Percentiles rank a stretch among this genome's conserved stretches.
Conservation (phyloP, 2,113 vertebrate genomes). For the Philantomba maxwellii region DNA sequence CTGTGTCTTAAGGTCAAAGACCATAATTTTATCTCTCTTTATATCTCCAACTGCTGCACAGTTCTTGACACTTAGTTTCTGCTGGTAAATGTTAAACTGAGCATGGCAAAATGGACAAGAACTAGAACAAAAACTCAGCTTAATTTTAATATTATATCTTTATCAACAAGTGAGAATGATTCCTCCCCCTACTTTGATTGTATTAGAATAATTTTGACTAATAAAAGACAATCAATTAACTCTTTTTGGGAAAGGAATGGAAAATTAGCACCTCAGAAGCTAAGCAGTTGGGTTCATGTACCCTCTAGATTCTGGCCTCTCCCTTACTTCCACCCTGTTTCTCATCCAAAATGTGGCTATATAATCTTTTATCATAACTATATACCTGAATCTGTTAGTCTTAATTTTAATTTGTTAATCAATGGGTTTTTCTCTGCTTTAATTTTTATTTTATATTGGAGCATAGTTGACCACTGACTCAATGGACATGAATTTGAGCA, state of each 20-base stretch:
- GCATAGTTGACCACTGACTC: not conserved
- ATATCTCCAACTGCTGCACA: not conserved
- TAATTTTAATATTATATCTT: not conserved
- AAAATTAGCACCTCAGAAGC: not conserved
- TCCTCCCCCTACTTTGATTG: accelerated
- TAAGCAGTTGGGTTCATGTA: not conserved
- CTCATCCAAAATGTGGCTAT: not conserved
- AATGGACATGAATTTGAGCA: not conserved
- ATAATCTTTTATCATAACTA: not conserved
- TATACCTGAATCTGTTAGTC: not conserved
- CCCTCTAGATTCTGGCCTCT: not conserved
- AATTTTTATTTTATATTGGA: not conserved
- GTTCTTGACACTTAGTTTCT: not conserved
- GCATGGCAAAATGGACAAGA: not conserved
- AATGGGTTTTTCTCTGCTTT: not conserved
- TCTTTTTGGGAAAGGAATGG: no score
- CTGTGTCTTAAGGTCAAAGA: not conserved
- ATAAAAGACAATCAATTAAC: not conserved
- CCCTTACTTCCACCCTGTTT: not conserved
- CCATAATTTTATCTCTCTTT: not conserved
- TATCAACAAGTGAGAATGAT: not conserved
- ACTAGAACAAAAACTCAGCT: not conserved
- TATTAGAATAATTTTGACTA: not conserved
- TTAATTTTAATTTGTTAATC: not conserved
- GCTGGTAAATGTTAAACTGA: not conserved